These are phyloP conservation scores for Sphaeridia pumilis DNA, from an alignment of 2,888 invertebrate genomes.

Conservation along the genomic window DNA sequence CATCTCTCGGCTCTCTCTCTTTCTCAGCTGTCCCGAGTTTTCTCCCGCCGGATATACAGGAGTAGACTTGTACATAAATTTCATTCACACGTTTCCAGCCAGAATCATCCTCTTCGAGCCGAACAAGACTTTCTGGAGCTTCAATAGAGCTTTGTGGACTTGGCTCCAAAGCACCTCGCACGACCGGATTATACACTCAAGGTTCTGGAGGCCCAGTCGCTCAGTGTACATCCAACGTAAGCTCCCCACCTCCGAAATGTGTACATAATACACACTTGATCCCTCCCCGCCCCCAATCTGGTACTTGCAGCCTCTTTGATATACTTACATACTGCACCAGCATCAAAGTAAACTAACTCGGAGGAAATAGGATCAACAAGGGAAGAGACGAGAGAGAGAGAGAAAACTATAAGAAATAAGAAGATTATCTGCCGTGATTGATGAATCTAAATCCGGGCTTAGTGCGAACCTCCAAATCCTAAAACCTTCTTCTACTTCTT, in stretches of 20 bases:
- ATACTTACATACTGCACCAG: background rate
- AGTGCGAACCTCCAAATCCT: conserved; percentile 28
- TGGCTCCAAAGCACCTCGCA: too few species aligned
- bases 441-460: conserved; percentile 37
- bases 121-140: too few species aligned
- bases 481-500: background rate
- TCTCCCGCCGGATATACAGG: too few species aligned
- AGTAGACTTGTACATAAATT: too few species aligned
- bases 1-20: too few species aligned
- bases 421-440: conserved; percentile 37
- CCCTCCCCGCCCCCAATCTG: background rate
- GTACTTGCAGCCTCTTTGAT: background rate
- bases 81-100: too few species aligned
- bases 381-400: conserved; percentile 6
- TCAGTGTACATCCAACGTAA: too few species aligned
- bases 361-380: background rate
- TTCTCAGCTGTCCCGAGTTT: too few species aligned
- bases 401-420: conserved; percentile 36
- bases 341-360: background rate
- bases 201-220: too few species aligned
- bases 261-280: background rate
- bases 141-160: too few species aligned
- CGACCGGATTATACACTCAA: conserved; percentile 14
- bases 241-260: too few species aligned
- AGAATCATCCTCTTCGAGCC: too few species aligned